Percentiles rank a stretch among this genome's conserved stretches.
Conservation (phyloP, 2,797 vertebrate species). For the Danio tinwini region DNA sequence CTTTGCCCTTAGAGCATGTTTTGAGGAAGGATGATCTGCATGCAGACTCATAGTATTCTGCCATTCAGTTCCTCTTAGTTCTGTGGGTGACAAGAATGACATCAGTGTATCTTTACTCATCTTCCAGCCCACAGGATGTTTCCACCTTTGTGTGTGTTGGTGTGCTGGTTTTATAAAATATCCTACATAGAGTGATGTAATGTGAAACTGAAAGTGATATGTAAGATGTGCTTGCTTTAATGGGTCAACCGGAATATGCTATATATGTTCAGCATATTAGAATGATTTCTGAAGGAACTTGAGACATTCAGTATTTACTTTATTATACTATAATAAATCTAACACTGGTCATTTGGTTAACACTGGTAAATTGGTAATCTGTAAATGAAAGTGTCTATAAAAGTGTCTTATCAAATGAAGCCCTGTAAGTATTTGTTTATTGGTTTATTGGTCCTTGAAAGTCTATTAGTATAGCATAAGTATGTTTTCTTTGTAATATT, state of each 20-base stretch:
- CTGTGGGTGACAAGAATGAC: slow-evolving; percentile 3
- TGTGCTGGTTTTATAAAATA: neutral
- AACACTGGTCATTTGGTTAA: neutral
- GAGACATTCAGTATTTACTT: neutral
- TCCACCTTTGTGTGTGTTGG: slow-evolving; percentile 7
- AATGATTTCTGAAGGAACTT: neutral
- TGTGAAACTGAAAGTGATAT: slow-evolving; percentile 12
- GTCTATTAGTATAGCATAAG: neutral
- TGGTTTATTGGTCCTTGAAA: no score
- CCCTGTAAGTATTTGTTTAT: neutral
- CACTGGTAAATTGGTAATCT: neutral
- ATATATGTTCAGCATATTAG: neutral
- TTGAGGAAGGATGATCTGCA: slow-evolving; percentile 15
- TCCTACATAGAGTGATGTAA: slow-evolving; percentile 1
- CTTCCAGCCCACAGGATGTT: slow-evolving; percentile 30
- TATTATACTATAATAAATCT: neutral
- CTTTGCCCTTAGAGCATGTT: slow-evolving; percentile 25
- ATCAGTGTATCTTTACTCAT: slow-evolving; percentile 25
- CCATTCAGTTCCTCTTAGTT: slow-evolving; percentile 18
- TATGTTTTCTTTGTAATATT: neutral
- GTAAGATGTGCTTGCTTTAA: neutral
- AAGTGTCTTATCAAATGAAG: neutral
- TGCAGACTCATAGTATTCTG: neutral
- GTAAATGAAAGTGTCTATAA: neutral
- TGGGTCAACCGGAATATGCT: neutral